Base-by-base conservation (phyloP, 2,113 vertebrate genomes). In the Sitta europaea region DNA sequence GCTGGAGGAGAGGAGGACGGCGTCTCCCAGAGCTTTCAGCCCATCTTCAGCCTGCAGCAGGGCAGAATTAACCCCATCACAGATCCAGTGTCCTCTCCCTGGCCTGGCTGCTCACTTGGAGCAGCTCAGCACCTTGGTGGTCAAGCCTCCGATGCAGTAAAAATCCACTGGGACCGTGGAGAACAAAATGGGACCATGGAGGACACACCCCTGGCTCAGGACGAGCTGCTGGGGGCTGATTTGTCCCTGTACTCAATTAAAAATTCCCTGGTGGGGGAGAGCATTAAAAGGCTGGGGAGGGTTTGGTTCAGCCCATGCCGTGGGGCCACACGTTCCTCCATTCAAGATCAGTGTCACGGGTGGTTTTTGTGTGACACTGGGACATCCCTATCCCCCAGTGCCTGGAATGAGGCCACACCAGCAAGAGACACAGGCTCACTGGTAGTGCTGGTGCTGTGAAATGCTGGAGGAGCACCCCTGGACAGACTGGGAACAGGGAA, bases 301-400 rank as follows among this genome's bases (percentile, higher is more conserved):
- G 11, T 10, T 95, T 73, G 35, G 12, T 13, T 83, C 25, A 16
- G 29, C 24, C 85, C 16, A 0, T 28, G 8, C 14, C 10, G 1
- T 1, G 10, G n/a, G 14, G 6, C 24, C 1, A 0, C 27, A 57
- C 20, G 31, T 53, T 75, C 18, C 28, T 90, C 31, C 71, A 76
- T 28, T 67, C n/a, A 38, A 55, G 21, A 10, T 40, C 36, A 48
- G 28, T 3, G 25, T 47, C 74, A 28, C 0, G 0, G 19, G 33
- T 7, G 6, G 29, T 53, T 79, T 71, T 8, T 2, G 29, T 14
- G 17, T 33, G 20, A 23, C 31, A 21, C 7, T 38, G 48, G 55
- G 65, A 54, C 43, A 66, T 9, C 11, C 17, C 23, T 22, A 2
- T 28, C 2, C 15, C 6, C 10, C 11, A 36, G 51, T 13, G 31